Conservation (phyloP, 1,140 invertebrate species). For the Onthophagus taurus region DNA sequence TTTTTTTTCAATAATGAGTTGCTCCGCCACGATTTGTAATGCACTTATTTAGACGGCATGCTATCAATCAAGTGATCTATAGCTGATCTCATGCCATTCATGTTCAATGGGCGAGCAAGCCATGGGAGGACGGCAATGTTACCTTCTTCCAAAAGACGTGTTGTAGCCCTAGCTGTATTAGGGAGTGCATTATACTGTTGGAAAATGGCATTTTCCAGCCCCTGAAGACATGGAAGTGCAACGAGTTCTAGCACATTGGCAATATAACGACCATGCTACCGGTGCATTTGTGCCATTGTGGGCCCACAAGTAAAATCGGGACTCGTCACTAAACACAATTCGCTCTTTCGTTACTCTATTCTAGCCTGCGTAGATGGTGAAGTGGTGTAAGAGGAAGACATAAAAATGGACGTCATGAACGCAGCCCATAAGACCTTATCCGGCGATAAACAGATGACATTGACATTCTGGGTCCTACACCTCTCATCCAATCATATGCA, state of each 20-base stretch:
- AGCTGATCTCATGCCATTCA: too few species aligned
- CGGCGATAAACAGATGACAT: slow-evolving; percentile 1
- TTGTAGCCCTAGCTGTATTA: slow-evolving; percentile 4
- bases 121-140: not conserved
- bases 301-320: slow-evolving; percentile 6
- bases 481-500: too few species aligned
- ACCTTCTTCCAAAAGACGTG: not conserved
- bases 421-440: not conserved
- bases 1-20: too few species aligned
- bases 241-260: slow-evolving; percentile 5
- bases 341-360: not conserved
- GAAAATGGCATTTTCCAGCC: slow-evolving; percentile 9
- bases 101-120: too few species aligned
- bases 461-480: too few species aligned
- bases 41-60: too few species aligned
- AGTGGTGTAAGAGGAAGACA: slow-evolving; percentile 2
- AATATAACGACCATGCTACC: slow-evolving; percentile 1
- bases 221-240: slow-evolving; percentile 8
- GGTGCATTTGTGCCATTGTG: slow-evolving; percentile 1
- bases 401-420: slow-evolving; percentile 2
- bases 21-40: too few species aligned
- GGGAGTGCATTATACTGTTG: slow-evolving; percentile 7
- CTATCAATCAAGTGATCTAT: too few species aligned
- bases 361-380: slow-evolving; percentile 1
- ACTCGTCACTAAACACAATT: slow-evolving; percentile 6